Evolutionary conservation across 2,888 invertebrate genomes (phyloP).

Genomic region (Punctoribates punctum): DNA sequence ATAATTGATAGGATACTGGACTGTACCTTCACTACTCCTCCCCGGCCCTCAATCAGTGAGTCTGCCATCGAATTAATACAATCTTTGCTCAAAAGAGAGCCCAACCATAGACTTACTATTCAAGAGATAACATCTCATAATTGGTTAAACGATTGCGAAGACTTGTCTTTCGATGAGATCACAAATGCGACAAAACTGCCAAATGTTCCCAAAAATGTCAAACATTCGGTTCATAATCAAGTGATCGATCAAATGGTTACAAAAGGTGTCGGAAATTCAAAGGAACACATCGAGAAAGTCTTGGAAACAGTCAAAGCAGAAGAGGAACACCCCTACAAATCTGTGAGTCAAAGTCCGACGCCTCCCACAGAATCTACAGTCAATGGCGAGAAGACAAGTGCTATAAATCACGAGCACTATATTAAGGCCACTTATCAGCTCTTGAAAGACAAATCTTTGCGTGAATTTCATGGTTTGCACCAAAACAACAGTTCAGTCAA

Average conservation of each 20-base stretch:
- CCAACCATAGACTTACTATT: conserved; percentile 41
- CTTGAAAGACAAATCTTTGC: conserved; percentile 44
- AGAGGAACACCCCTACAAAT: not conserved
- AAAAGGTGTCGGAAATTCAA: conserved; percentile 42
- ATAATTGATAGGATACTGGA: conserved; percentile 42
- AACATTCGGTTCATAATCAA: conserved; percentile 39
- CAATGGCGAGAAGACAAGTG: not conserved
- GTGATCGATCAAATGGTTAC: conserved; percentile 44
- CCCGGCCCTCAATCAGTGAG: conserved; percentile 39
- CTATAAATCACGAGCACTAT: conserved; percentile 42
- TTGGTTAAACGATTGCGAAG: conserved; percentile 41
- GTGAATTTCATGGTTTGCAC: conserved; percentile 40
- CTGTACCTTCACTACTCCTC: conserved; percentile 44
- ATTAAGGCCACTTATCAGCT: conserved; percentile 45
- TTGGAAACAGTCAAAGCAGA: conserved; percentile 6
- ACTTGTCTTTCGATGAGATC: not conserved
- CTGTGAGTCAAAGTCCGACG: not conserved
- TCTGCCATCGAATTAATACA: conserved; percentile 42
- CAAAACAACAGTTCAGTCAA: conserved; percentile 22
- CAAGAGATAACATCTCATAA: conserved; percentile 40
- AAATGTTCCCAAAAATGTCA: conserved; percentile 28
- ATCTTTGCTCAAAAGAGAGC: conserved; percentile 42
- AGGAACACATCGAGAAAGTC: conserved; percentile 42
- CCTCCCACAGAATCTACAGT: not conserved
- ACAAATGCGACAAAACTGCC: not conserved